phyloP scores from a whole-genome alignment of 2,888 invertebrate genomes.

The Himalopsyche anomala region DNA sequence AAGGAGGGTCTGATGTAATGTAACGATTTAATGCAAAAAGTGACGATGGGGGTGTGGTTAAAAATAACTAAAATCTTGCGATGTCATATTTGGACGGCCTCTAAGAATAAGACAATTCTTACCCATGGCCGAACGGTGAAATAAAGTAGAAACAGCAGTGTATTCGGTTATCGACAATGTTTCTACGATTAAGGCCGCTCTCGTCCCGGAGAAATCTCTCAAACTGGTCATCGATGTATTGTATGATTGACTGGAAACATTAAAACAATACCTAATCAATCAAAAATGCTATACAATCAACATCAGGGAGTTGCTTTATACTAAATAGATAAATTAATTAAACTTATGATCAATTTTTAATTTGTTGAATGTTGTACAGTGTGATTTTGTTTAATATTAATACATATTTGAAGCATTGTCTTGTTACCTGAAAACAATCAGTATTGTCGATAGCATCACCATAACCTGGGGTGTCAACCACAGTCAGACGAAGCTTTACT shows the following conservation, averaged over 20 bases:
- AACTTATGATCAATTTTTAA: too few species aligned
- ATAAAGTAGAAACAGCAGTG: conserved; percentile 99
- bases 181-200: conserved; percentile 95
- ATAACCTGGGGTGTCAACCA: conserved; percentile 97
- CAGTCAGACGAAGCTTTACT: conserved; percentile 93
- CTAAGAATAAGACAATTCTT: conserved; percentile 67
- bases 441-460: conserved; percentile 97
- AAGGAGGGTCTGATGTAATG: too few species aligned
- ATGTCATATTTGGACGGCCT: too few species aligned
- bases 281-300: not conserved
- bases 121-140: conserved; percentile 98
- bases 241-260: conserved; percentile 85
- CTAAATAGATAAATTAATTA: too few species aligned
- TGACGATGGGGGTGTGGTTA: too few species aligned
- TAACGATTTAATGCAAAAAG: too few species aligned
- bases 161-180: conserved; percentile 97
- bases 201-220: conserved; percentile 94
- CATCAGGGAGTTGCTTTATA: too few species aligned
- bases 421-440: conserved; percentile 86
- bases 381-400: too few species aligned
- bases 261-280: not conserved
- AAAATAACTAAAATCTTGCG: too few species aligned
- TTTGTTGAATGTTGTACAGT: too few species aligned
- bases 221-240: conserved; percentile 98
- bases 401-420: not conserved